A percentile compares a stretch with the other conserved stretches of the same genome.
These are phyloP conservation scores for Thymelicus acteon DNA, from an alignment of 2,888 invertebrate species.

Conservation along the genomic window DNA sequence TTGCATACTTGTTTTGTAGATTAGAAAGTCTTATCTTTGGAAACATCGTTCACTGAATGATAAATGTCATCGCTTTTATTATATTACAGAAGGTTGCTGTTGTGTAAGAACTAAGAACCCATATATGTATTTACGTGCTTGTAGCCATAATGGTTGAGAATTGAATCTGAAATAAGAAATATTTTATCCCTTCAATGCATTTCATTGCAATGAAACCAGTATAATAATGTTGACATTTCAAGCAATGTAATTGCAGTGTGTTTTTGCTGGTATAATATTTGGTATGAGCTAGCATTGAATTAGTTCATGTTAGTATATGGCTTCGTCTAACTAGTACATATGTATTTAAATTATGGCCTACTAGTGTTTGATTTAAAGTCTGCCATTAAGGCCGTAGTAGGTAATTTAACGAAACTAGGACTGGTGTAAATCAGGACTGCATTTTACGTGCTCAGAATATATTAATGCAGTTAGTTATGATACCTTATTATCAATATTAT, in stretches of 20 bases:
- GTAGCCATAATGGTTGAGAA: neutral
- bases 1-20: slow-evolving; percentile 53
- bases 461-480: neutral
- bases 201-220: neutral
- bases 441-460: neutral
- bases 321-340: neutral
- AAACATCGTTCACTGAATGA: neutral
- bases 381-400: neutral
- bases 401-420: neutral
- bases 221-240: neutral
- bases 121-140: neutral
- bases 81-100: neutral
- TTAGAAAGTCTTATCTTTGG: slow-evolving; percentile 19
- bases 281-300: neutral
- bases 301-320: neutral
- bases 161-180: neutral
- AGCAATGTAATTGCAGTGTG: neutral
- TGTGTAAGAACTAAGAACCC: neutral
- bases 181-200: neutral
- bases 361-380: slow-evolving; percentile 1
- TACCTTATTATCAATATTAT: no score
- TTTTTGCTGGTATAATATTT: neutral
- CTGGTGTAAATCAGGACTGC: neutral
- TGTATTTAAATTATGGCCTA: slow-evolving; percentile 3
- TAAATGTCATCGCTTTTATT: neutral